These are phyloP conservation scores for Andrena camellia DNA, from an alignment of 2,888 invertebrate species.

Conservation along the genomic window DNA sequence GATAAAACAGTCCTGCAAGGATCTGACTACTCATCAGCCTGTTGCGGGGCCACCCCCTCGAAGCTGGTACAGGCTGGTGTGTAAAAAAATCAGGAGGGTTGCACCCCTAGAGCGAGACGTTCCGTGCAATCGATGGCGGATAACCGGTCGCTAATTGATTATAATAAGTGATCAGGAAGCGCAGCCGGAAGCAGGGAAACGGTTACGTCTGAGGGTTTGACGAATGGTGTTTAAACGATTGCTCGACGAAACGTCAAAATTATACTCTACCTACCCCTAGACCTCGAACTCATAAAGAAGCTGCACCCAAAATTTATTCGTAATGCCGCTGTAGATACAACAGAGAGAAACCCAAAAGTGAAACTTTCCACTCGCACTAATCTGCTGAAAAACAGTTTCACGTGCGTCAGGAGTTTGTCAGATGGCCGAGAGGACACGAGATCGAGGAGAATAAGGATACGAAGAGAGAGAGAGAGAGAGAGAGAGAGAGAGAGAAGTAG, in stretches of 20 bases:
- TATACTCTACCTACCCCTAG: background rate
- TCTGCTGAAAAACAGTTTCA: background rate
- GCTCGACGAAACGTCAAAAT: background rate
- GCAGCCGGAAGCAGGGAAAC: conserved; percentile 58
- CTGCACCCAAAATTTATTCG: no score
- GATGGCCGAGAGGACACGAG: conserved; percentile 20
- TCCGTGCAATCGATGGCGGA: conserved; percentile 76
- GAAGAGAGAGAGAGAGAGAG: conserved; percentile 17
- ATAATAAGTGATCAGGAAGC: conserved; percentile 79
- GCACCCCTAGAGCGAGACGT: conserved; percentile 72
- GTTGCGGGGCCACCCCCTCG: conserved; percentile 78
- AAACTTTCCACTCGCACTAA: background rate
- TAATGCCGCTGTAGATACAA: no score
- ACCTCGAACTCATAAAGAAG: no score
- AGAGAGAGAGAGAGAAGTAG: conserved; percentile 52
- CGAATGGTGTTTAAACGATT: conserved; percentile 59
- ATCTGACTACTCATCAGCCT: conserved; percentile 83
- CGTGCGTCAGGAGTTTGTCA: conserved; percentile 24
- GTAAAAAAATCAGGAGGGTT: conserved; percentile 81
- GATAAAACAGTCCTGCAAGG: conserved; percentile 55
- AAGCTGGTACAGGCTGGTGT: conserved; percentile 67
- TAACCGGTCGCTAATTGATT: conserved; percentile 84
- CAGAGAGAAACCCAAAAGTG: background rate
- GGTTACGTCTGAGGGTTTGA: conserved; percentile 35
- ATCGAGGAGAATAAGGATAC: background rate